Evolutionary conservation across 2,888 invertebrate species (phyloP).

Genomic region (Bedellia somnulentella): DNA sequence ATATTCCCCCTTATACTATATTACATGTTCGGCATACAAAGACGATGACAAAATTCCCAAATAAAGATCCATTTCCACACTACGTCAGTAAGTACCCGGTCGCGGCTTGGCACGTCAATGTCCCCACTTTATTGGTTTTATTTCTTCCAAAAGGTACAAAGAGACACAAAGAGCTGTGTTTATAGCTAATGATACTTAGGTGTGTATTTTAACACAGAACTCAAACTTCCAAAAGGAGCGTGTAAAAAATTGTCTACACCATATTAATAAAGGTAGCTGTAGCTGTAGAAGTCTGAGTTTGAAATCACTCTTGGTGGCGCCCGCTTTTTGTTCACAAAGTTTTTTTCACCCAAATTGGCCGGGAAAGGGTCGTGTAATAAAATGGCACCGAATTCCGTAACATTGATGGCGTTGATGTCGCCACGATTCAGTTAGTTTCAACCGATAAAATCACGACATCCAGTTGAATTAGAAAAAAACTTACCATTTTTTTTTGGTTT

Average conservation of each 20-base stretch:
- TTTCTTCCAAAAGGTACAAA: constrained; percentile 40
- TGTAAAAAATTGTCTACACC: constrained; percentile 47
- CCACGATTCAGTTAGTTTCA: too few species aligned
- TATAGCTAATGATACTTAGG: constrained; percentile 59
- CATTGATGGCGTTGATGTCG: too few species aligned
- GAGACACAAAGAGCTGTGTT: constrained; percentile 55
- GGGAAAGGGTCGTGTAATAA: constrained; percentile 45
- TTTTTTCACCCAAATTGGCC: constrained; percentile 43
- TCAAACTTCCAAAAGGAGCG: constrained; percentile 35
- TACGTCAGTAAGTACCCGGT: constrained; percentile 23
- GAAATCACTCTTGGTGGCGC: constrained; percentile 44
- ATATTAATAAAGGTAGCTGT: constrained; percentile 39
- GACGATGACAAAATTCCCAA: too few species aligned
- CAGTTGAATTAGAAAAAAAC: too few species aligned
- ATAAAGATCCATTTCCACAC: constrained; percentile 22
- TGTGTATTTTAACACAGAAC: constrained; percentile 59
- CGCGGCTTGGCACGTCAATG: constrained; percentile 35
- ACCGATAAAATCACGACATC: too few species aligned
- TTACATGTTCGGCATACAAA: too few species aligned
- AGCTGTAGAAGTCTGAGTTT: constrained; percentile 22
- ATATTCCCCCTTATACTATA: too few species aligned
- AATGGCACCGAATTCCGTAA: too few species aligned
- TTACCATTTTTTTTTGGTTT: too few species aligned
- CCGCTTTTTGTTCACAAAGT: constrained; percentile 47
- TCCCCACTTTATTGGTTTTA: constrained; percentile 47